These are phyloP conservation scores for Cryptoprocta ferox DNA, from an alignment of 2,797 vertebrate genomes.

Conservation along the genomic window DNA sequence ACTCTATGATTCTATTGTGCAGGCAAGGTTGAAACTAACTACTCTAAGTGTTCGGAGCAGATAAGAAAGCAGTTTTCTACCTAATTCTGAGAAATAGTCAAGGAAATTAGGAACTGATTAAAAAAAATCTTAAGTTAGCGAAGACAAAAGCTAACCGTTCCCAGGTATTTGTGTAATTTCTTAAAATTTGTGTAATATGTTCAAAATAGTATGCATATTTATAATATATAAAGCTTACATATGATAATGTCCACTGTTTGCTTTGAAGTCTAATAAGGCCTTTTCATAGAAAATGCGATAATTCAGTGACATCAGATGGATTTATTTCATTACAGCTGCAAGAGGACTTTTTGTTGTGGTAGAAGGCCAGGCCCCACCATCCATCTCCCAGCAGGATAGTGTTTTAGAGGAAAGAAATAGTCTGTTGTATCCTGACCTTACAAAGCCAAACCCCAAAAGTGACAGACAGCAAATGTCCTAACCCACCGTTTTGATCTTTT, in stretches of 20 bases:
- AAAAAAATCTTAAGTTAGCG: not conserved
- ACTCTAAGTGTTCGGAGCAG: not conserved
- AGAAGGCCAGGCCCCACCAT: not conserved
- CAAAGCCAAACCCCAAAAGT: not conserved
- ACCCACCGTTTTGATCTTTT: not conserved
- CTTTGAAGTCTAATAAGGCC: constrained; percentile 21
- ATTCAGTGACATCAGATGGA: not conserved
- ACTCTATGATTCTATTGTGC: not conserved
- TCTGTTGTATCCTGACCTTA: not conserved
- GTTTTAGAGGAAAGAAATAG: not conserved
- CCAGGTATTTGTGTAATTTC: not conserved
- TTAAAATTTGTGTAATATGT: not conserved
- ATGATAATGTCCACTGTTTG: not conserved
- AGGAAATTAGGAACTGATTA: not conserved
- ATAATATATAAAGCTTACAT: not conserved
- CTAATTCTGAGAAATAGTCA: not conserved
- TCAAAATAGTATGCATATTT: not conserved
- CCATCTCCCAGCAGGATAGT: not conserved
- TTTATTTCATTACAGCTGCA: not conserved
- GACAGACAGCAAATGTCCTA: not conserved
- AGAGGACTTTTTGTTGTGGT: not conserved
- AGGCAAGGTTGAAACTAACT: not conserved
- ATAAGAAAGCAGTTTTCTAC: not conserved
- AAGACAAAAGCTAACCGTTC: not conserved
- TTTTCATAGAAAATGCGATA: constrained; percentile 9